phyloP scores from a whole-genome alignment of 2,113 vertebrate species.

The Catagonus wagneri region DNA sequence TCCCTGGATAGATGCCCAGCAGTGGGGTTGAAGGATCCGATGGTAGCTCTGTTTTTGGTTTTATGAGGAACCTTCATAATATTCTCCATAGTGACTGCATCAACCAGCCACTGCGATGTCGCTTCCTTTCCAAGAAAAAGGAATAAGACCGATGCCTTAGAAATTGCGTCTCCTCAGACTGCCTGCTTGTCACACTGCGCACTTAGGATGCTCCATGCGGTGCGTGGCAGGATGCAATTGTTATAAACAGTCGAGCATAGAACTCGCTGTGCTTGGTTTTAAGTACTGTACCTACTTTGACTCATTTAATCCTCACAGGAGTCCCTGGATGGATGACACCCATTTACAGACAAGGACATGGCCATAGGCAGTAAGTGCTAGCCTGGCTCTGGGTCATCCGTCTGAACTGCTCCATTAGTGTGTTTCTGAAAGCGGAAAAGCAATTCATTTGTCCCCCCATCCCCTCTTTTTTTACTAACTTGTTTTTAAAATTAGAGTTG shows the following conservation, averaged over 20 bases:
- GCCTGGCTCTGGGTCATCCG: background rate
- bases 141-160: background rate
- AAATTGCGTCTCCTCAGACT: background rate
- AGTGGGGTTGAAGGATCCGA: no score
- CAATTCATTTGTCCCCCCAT: background rate
- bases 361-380: background rate
- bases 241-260: background rate
- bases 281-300: background rate
- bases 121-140: background rate
- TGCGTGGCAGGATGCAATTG: background rate
- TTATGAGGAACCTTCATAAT: no score
- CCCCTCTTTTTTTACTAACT: no score
- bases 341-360: background rate
- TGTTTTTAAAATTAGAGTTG: no score
- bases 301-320: background rate
- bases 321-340: background rate
- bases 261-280: background rate
- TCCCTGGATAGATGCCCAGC: no score
- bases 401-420: background rate
- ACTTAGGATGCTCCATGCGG: background rate
- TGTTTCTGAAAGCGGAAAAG: constrained; percentile 5
- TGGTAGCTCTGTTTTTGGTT: no score
- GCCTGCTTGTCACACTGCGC: background rate
- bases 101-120: background rate
- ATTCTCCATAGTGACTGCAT: no score